Evolutionary conservation across 53 echinoderm and acorn worm species (phyloP).

Genomic region (Echinarachnius parma): DNA sequence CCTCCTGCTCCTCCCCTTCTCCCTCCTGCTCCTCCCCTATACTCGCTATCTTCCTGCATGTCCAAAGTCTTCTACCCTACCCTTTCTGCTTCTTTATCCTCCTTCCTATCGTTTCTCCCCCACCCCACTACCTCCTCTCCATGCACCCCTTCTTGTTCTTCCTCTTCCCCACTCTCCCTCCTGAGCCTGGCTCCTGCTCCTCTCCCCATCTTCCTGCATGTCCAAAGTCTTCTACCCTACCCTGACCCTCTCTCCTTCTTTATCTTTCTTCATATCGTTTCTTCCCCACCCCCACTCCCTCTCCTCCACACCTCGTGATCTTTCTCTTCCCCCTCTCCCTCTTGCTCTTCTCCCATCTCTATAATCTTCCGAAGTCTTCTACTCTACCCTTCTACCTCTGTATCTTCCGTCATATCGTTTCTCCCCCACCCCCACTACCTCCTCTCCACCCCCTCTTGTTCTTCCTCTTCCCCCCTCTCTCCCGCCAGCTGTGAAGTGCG

Average conservation of each 20-base stretch:
- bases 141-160: background rate
- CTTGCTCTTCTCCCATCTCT: background rate
- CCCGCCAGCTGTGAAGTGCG: slow-evolving; percentile 83
- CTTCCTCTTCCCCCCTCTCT: slow-evolving; percentile 6
- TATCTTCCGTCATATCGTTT: background rate
- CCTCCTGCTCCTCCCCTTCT: background rate
- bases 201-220: too few species aligned
- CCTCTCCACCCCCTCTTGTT: background rate
- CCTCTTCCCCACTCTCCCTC: too few species aligned
- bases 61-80: background rate
- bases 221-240: too few species aligned
- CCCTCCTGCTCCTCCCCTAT: background rate
- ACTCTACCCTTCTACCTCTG: background rate
- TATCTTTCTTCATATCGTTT: background rate
- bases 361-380: background rate
- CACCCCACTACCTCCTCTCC: background rate
- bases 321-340: background rate
- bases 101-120: too few species aligned
- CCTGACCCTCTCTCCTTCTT: too few species aligned
- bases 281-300: background rate
- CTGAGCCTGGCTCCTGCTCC: too few species aligned
- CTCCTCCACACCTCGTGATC: background rate
- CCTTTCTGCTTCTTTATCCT: background rate
- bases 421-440: slow-evolving; percentile 13
- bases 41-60: background rate